These are phyloP conservation scores for Episyrphus balteatus DNA, from an alignment of 1,140 invertebrate species.

Conservation along the genomic window DNA sequence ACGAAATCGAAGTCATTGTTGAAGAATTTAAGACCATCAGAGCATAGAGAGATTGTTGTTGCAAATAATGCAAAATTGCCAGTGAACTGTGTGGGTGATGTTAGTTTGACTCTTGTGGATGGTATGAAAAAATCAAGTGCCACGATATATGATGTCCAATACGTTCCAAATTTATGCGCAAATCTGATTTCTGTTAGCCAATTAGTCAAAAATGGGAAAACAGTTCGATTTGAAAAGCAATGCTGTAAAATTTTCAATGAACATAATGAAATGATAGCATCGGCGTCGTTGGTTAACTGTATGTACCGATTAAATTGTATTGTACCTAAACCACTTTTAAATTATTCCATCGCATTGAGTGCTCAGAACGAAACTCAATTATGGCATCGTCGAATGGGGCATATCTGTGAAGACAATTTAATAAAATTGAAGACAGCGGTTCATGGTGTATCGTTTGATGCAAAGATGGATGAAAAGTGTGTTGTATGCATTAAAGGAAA, in stretches of 20 bases:
- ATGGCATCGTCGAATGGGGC: constrained; percentile 2
- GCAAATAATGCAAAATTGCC: no score
- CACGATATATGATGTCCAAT: background rate
- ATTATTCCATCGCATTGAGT: background rate
- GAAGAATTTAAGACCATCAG: background rate
- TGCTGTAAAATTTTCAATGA: no score
- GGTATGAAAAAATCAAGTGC: background rate
- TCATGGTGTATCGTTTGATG: background rate
- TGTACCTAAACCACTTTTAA: background rate
- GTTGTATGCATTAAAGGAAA: no score
- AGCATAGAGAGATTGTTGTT: no score
- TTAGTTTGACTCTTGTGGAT: background rate
- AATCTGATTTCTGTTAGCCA: background rate
- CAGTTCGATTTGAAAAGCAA: no score
- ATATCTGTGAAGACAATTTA: no score
- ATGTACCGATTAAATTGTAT: background rate
- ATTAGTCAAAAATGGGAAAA: background rate
- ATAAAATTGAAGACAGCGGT: background rate
- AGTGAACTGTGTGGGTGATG: no score
- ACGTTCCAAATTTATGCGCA: background rate
- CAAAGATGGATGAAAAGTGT: background rate
- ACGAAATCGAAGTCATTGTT: background rate
- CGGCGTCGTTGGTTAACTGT: background rate
- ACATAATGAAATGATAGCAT: no score
- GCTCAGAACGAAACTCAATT: background rate